A percentile compares a stretch with the other conserved stretches of the same genome.
phyloP scores from a whole-genome alignment of 2,797 vertebrate species.

The Leuciscus waleckii region DNA sequence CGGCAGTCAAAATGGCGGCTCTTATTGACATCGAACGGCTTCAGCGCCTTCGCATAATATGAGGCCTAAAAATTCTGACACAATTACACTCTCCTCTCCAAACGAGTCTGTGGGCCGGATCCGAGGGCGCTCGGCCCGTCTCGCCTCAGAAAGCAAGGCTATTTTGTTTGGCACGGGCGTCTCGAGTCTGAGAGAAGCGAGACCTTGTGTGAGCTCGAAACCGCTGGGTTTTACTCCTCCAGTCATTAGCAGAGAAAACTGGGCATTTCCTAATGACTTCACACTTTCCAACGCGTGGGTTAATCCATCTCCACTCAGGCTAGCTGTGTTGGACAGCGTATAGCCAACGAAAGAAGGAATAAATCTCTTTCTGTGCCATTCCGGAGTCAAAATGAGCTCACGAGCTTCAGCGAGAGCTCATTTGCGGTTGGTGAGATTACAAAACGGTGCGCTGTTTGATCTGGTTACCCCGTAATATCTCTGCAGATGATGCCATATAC shows the following conservation, averaged over 20 bases:
- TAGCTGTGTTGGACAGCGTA: constrained; percentile 29
- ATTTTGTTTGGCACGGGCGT: constrained; percentile 60
- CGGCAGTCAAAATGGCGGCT: constrained; percentile 55
- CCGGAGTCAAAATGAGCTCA: constrained; percentile 43
- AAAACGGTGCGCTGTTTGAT: neutral
- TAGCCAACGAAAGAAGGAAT: constrained; percentile 42
- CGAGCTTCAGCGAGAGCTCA: constrained; percentile 30
- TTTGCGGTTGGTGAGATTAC: constrained; percentile 29
- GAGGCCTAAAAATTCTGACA: constrained; percentile 56
- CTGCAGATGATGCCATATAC: neutral
- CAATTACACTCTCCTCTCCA: constrained; percentile 52
- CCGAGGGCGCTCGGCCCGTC: constrained; percentile 48
- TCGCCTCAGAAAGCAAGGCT: constrained; percentile 55
- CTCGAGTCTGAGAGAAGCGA: constrained; percentile 50
- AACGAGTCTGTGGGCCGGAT: constrained; percentile 33
- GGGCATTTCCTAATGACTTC: constrained; percentile 64
- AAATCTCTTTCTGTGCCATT: constrained; percentile 35
- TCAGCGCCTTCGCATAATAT: constrained; percentile 61
- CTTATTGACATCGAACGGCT: constrained; percentile 51
- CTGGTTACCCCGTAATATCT: neutral
- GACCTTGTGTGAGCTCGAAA: constrained; percentile 52
- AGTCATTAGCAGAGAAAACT: constrained; percentile 57
- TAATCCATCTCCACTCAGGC: constrained; percentile 47
- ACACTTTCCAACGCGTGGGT: constrained; percentile 56
- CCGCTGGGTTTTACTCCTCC: constrained; percentile 55